Base-by-base conservation (phyloP, 2,113 vertebrate species). In the Grantiella picta region DNA sequence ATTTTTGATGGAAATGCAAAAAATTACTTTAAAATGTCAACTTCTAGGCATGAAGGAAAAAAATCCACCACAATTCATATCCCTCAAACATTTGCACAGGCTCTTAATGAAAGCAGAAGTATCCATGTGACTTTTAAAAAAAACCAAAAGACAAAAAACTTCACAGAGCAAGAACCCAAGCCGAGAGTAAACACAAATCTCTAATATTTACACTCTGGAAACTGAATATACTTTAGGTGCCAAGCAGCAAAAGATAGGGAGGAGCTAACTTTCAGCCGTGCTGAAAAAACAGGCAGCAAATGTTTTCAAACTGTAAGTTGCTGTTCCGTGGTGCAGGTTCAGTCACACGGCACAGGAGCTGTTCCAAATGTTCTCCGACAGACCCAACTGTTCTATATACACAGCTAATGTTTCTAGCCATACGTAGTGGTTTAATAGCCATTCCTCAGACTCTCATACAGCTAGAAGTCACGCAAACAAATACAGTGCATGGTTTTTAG, bases 341-440 rank as follows among this genome's bases (percentile, higher is more conserved):
- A 71, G 2, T 35, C 59, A 18, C 2, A 54, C 1, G 0, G 12
- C 15, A 33, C 4, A 33, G 2, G 4, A 27, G 13, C 10, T 38
- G 17, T 12, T 70, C 36, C 33, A n/a, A 5, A 2, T 7, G 13
- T 25, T 56, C 44, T 36, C 53, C 2, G 4, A 31, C n/a, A 88
- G 45, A 64, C 23, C 1, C 4, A 53, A 29, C 22, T 24, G 24
- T 17, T 90, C 44, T 22, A 27, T 7, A 29, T 2, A 54, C 17
- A 73, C 20, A 45, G 36, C 33, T 61, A 44, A 60, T 0, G 1
- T 15, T 52, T 56, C 35, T 40, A 63, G 49, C 27, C 24, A 18
- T 23, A 20, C 5, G 52, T 49, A 4, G 5, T 36, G 17, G 18
- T 40, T 59, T 54, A 52, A 50, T 4, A 68, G 40, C 22, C 27